These are phyloP conservation scores for Rafetus swinhoei DNA, from an alignment of 2,113 vertebrate species.

Conservation along the genomic window DNA sequence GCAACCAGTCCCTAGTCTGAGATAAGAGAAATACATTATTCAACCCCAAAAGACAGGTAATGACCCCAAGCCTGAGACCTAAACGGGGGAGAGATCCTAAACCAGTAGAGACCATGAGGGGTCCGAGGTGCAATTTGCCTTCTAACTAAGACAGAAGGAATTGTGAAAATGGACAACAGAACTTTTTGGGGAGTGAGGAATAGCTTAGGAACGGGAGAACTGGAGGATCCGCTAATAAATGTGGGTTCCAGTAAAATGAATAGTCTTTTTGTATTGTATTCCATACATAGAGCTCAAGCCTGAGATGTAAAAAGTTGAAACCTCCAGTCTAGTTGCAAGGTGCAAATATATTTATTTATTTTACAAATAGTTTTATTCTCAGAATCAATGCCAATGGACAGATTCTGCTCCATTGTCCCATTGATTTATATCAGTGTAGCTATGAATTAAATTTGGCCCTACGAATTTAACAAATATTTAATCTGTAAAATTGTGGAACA, in stretches of 20 bases:
- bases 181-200: background rate
- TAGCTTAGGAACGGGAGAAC: background rate
- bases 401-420: background rate
- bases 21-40: background rate
- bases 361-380: background rate
- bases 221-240: background rate
- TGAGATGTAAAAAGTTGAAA: rapidly evolving
- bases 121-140: background rate
- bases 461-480: background rate
- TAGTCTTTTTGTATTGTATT: background rate
- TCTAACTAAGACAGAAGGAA: background rate
- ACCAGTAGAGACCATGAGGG: no score
- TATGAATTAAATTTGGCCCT: background rate
- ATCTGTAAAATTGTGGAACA: background rate
- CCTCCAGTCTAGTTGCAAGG: background rate
- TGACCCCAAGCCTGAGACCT: background rate
- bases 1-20: background rate
- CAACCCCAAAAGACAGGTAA: background rate
- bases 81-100: background rate
- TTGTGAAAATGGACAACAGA: background rate
- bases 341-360: rapidly evolving
- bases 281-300: background rate
- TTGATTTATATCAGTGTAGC: background rate
- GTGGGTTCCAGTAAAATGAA: background rate
- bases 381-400: background rate